These are phyloP conservation scores for Pomatostomus ruficeps DNA, from an alignment of 2,113 vertebrate species.

Conservation along the genomic window DNA sequence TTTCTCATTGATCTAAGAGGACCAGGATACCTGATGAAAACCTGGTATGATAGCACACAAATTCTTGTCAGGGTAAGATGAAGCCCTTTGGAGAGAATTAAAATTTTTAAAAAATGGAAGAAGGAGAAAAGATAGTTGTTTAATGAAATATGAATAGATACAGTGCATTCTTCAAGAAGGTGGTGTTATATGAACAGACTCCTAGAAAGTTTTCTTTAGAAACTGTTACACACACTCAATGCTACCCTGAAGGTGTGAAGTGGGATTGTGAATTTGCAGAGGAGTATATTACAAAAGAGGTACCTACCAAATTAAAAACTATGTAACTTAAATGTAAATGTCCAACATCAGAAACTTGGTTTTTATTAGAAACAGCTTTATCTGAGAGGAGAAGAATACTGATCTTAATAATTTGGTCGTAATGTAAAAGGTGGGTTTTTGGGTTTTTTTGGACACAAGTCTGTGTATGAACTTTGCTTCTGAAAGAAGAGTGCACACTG, in stretches of 20 bases:
- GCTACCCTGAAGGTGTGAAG: not conserved
- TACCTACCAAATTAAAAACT: not conserved
- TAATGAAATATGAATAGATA: not conserved
- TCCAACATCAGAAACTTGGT: not conserved
- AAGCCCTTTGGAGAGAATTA: not conserved
- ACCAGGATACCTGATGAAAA: not conserved
- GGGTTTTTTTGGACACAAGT: rapidly evolving
- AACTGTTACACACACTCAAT: not conserved
- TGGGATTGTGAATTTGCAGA: not conserved
- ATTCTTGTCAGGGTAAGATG: not conserved
- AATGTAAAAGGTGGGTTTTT: not conserved
- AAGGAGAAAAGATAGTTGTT: not conserved
- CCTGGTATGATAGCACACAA: not conserved
- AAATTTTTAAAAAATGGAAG: rapidly evolving
- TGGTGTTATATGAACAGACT: not conserved
- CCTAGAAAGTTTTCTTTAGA: not conserved
- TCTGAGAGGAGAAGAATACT: not conserved
- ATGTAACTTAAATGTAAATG: not conserved
- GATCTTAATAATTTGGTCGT: not conserved
- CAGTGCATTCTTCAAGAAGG: not conserved
- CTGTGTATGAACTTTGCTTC: not conserved
- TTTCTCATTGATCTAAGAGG: not conserved
- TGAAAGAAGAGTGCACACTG: not conserved
- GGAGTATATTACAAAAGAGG: not conserved
- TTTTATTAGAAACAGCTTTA: not conserved